phyloP scores from a whole-genome alignment of 2,888 invertebrate genomes.

The Agriotes lineatus region DNA sequence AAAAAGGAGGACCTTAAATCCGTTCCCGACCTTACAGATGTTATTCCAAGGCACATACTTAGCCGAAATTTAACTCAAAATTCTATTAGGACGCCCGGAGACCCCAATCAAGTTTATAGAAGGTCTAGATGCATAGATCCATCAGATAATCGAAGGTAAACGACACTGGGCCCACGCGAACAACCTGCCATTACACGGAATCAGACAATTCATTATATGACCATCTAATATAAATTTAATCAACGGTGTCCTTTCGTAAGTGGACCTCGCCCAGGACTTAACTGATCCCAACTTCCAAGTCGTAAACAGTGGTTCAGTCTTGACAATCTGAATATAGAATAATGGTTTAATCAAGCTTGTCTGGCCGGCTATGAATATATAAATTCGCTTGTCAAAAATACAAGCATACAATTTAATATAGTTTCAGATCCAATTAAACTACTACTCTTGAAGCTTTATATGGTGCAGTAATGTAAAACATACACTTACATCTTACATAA shows the following conservation, averaged over 20 bases:
- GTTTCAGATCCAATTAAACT: too few species aligned
- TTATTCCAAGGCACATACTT: too few species aligned
- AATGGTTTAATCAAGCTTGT: slow-evolving; percentile 14
- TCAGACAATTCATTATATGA: slow-evolving; percentile 38
- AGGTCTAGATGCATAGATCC: neutral
- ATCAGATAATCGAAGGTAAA: slow-evolving; percentile 29
- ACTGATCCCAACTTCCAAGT: slow-evolving; percentile 19
- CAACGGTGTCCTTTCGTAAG: slow-evolving; percentile 28
- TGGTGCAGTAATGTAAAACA: too few species aligned
- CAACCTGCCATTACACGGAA: slow-evolving; percentile 29
- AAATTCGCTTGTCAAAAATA: neutral
- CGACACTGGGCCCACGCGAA: slow-evolving; percentile 23
- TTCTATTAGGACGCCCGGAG: neutral
- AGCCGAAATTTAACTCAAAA: neutral
- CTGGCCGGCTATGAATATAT: slow-evolving; percentile 4
- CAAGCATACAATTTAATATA: too few species aligned
- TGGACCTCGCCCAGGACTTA: slow-evolving; percentile 26
- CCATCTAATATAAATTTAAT: slow-evolving; percentile 41
- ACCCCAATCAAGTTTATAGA: neutral
- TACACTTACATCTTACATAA: too few species aligned
- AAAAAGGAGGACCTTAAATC: too few species aligned
- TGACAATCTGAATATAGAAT: slow-evolving; percentile 14
- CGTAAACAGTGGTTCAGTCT: slow-evolving; percentile 25
- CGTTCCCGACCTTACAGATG: too few species aligned
- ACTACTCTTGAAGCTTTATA: too few species aligned